Evolutionary conservation across 2,113 vertebrate genomes (phyloP).

Genomic region (human (Homo sapiens)): GRCh38 chr7:155491001-155491500

Average conservation of each 20-base stretch:
- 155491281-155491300: neutral
- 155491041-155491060: neutral
- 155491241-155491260: conserved; percentile 24
- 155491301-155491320: neutral
- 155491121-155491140: conserved; percentile 63
- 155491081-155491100: neutral
- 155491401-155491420: too few species aligned
- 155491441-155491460: neutral
- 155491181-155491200: neutral
- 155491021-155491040: neutral
- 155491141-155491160: conserved; percentile 47
- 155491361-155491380: too few species aligned
- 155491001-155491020: neutral
- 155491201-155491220: neutral
- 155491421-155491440: neutral
- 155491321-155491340: neutral
- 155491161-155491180: neutral
- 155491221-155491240: neutral
- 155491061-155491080: neutral
- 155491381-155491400: neutral
- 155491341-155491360: neutral
- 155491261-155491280: neutral
- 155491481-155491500: neutral
- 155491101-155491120: neutral
- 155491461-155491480: too few species aligned